Percentiles rank a stretch among this genome's conserved stretches.
phyloP scores from a whole-genome alignment of 2,888 invertebrate species.

The Eucriotettix oculatus region DNA sequence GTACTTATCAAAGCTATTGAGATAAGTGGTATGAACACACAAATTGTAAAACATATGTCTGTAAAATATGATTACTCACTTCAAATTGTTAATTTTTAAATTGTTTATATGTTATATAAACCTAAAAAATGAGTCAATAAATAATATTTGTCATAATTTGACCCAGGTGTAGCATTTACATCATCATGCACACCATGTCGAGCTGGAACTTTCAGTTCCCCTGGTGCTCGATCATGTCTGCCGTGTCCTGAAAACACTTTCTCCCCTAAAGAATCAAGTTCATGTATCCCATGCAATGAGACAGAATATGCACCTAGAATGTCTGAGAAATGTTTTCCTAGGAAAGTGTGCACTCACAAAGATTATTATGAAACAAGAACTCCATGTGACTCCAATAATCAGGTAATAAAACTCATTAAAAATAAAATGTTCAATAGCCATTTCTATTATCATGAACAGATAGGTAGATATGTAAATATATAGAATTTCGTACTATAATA shows the following conservation, averaged over 20 bases:
- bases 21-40: slow-evolving; percentile 20
- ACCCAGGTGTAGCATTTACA: slow-evolving; percentile 33
- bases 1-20: slow-evolving; percentile 27
- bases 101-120: no score
- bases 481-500: no score
- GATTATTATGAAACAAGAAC: slow-evolving; percentile 33
- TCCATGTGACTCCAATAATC: slow-evolving; percentile 28
- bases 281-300: slow-evolving; percentile 26
- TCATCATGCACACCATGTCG: slow-evolving; percentile 31
- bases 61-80: not conserved
- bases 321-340: slow-evolving; percentile 25
- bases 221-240: slow-evolving; percentile 24
- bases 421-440: not conserved
- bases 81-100: not conserved
- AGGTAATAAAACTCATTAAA: slow-evolving; percentile 17
- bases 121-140: not conserved
- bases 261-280: slow-evolving; percentile 25
- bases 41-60: not conserved
- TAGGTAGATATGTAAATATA: no score
- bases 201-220: slow-evolving; percentile 22
- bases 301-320: slow-evolving; percentile 27
- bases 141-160: not conserved
- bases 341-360: slow-evolving; percentile 28
- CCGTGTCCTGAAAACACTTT: slow-evolving; percentile 30
- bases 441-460: not conserved